These are phyloP conservation scores for Zeuzera pyrina DNA, from an alignment of 2,888 invertebrate species.

Conservation along the genomic window DNA sequence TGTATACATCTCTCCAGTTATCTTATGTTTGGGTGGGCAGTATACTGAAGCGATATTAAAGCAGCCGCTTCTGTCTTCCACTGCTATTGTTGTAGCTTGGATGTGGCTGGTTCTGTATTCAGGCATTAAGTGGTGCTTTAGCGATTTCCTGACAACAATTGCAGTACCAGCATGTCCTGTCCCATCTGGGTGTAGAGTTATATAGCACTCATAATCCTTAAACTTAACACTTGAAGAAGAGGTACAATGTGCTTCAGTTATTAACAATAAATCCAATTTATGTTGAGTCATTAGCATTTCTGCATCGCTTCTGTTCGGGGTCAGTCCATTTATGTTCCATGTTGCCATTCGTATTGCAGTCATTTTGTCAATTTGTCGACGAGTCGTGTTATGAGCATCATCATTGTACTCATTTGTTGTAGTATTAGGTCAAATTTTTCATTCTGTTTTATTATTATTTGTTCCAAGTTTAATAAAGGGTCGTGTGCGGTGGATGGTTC, in stretches of 20 bases:
- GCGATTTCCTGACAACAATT: slow-evolving; percentile 10
- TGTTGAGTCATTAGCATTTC: slow-evolving; percentile 9
- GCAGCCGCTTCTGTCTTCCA: slow-evolving; percentile 3
- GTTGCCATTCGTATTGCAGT: slow-evolving; percentile 3
- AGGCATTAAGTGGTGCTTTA: slow-evolving; percentile 9
- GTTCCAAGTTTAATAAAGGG: too few relatives aligned
- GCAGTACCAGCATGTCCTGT: slow-evolving; percentile 16
- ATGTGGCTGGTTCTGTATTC: slow-evolving; percentile 9
- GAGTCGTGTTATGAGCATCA: too few relatives aligned
- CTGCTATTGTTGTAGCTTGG: slow-evolving; percentile 12
- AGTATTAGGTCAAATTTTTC: too few relatives aligned
- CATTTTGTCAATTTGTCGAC: too few relatives aligned
- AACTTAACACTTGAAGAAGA: slow-evolving; percentile 10
- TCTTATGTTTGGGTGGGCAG: slow-evolving; percentile 6
- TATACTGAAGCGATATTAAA: slow-evolving; percentile 10
- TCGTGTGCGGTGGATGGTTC: too few relatives aligned
- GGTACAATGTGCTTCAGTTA: slow-evolving; percentile 17
- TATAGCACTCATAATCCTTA: slow-evolving; percentile 21
- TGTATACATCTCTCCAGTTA: slow-evolving; percentile 3
- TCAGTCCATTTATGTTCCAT: slow-evolving; percentile 13
- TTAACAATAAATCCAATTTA: slow-evolving; percentile 10
- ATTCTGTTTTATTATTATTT: too few relatives aligned
- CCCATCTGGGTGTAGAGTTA: slow-evolving; percentile 19
- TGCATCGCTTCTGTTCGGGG: slow-evolving; percentile 10
- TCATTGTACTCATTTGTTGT: too few relatives aligned